A percentile compares a stretch with the other conserved stretches of the same genome.
Evolutionary conservation across 2,888 invertebrate species (phyloP).

Genomic region (Hecatera dysodea): DNA sequence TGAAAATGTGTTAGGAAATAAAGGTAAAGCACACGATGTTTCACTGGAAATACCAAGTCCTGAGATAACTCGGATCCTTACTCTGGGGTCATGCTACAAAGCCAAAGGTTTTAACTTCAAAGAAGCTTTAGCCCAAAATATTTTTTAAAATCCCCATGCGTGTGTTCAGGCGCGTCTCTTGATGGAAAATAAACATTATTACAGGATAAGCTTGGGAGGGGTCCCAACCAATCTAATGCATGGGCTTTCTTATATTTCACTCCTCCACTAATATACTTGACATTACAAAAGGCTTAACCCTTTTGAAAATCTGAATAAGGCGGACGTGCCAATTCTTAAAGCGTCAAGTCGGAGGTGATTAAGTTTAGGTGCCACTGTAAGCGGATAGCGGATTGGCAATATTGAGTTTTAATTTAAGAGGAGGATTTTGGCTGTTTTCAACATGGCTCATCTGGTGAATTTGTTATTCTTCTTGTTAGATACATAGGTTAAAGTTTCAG

Average conservation of each 20-base stretch:
- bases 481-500: too few relatives aligned
- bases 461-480: background rate
- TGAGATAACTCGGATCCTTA: background rate
- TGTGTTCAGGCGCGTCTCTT: slow-evolving; percentile 61
- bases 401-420: background rate
- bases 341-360: slow-evolving; percentile 53
- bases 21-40: background rate
- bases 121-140: slow-evolving; percentile 54
- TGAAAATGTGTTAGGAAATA: too few relatives aligned
- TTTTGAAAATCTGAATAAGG: slow-evolving; percentile 77
- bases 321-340: slow-evolving; percentile 77
- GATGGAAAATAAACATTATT: slow-evolving; percentile 83
- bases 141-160: slow-evolving; percentile 64
- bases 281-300: slow-evolving; percentile 79
- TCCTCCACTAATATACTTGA: slow-evolving; percentile 62
- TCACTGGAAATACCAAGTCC: background rate
- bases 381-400: slow-evolving; percentile 22
- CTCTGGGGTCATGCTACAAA: background rate
- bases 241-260: slow-evolving; percentile 72
- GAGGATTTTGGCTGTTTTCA: background rate
- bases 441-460: background rate
- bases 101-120: slow-evolving; percentile 3
- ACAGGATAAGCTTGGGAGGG: slow-evolving; percentile 77
- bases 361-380: slow-evolving; percentile 39
- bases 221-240: slow-evolving; percentile 73